A percentile compares a stretch with the other conserved stretches of the same genome.
These are phyloP conservation scores for Mystacornis crossleyi DNA, from an alignment of 2,113 vertebrate species.

Conservation along the genomic window DNA sequence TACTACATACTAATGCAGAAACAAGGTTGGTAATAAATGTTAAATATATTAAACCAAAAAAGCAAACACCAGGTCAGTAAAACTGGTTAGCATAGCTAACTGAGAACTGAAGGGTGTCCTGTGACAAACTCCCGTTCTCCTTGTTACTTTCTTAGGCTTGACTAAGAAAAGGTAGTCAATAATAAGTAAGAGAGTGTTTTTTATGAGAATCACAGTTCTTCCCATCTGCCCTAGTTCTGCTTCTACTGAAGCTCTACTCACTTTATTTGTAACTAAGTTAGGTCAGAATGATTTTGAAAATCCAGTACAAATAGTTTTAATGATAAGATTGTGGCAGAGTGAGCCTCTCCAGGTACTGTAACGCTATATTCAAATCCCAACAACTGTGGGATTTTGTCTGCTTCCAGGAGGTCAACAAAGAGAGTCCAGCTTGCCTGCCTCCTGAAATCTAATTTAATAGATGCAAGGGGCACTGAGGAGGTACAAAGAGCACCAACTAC, in stretches of 20 bases:
- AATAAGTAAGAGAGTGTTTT: background rate
- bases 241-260: background rate
- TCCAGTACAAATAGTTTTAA: background rate
- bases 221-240: background rate
- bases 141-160: background rate
- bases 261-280: background rate
- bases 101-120: background rate
- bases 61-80: background rate
- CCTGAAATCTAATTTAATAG: background rate
- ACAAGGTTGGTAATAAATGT: background rate
- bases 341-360: background rate
- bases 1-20: background rate
- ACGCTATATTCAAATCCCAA: background rate
- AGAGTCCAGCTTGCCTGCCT: background rate
- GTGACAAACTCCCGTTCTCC: background rate
- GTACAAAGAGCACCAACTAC: background rate
- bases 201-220: background rate
- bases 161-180: background rate
- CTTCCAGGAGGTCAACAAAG: background rate
- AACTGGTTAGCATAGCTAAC: background rate
- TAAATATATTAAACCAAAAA: background rate
- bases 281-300: background rate
- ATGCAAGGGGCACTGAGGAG: background rate
- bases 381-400: background rate
- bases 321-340: rapidly evolving